These are phyloP conservation scores for Fulmarus glacialis DNA, from an alignment of 2,113 vertebrate species.

Conservation along the genomic window DNA sequence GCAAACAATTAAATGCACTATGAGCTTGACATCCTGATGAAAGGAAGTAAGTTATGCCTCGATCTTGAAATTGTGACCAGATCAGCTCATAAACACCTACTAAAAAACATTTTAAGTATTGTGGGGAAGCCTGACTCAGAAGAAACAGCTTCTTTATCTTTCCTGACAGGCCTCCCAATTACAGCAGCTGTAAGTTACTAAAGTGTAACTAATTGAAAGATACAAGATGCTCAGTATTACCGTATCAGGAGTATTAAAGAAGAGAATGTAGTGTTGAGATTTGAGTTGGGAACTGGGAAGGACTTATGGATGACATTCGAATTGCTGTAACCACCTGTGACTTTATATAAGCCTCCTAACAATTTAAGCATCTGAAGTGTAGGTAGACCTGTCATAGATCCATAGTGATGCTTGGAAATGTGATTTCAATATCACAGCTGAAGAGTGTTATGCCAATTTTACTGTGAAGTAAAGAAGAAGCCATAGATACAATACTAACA, in stretches of 20 bases:
- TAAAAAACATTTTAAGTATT: not conserved
- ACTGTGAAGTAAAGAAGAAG: not conserved
- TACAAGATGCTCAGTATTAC: not conserved
- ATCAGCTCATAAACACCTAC: slow-evolving; percentile 15
- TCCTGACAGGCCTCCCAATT: not conserved
- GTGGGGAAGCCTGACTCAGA: not conserved
- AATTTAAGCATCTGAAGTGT: not conserved
- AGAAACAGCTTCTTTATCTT: slow-evolving; percentile 24
- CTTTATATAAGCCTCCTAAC: not conserved
- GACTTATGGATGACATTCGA: rapidly evolving
- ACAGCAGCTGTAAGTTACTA: not conserved
- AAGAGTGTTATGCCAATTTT: not conserved
- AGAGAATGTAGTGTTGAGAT: not conserved
- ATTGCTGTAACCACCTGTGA: not conserved
- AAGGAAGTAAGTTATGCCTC: slow-evolving; percentile 23
- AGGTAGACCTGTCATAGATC: not conserved
- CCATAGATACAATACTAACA: not conserved
- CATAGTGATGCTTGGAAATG: not conserved
- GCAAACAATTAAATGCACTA: not conserved
- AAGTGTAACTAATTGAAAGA: slow-evolving; percentile 4
- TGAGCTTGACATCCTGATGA: not conserved
- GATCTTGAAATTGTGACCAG: slow-evolving; percentile 21
- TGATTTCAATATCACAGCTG: not conserved
- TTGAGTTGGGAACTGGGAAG: not conserved
- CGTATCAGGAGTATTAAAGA: not conserved